Evolutionary conservation across 2,888 invertebrate species (phyloP).

Genomic region (Aelia acuminata): DNA sequence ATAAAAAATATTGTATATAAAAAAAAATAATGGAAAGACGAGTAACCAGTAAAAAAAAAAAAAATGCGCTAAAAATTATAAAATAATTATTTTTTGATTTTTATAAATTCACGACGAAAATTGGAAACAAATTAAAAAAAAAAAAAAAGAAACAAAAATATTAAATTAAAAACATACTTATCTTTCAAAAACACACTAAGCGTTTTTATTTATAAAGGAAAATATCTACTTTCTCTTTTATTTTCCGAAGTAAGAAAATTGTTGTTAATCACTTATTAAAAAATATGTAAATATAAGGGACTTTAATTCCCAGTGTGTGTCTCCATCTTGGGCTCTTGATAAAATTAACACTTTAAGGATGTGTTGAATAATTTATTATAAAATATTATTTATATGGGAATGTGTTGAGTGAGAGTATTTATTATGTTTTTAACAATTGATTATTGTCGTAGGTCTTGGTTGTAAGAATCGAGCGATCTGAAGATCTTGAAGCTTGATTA

Average conservation of each 20-base stretch:
- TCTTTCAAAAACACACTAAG: too few relatives aligned
- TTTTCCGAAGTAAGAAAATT: neutral
- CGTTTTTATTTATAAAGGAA: too few relatives aligned
- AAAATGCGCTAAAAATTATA: too few relatives aligned
- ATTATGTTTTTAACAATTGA: neutral
- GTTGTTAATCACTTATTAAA: neutral
- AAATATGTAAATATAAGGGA: neutral
- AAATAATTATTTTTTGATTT: too few relatives aligned
- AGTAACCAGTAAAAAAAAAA: too few relatives aligned
- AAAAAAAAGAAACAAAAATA: too few relatives aligned
- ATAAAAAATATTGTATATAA: too few relatives aligned
- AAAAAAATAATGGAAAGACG: too few relatives aligned
- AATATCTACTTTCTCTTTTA: too few relatives aligned
- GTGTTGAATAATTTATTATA: neutral
- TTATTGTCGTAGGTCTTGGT: neutral
- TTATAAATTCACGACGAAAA: too few relatives aligned
- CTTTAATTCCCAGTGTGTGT: conserved; percentile 14
- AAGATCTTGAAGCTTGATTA: neutral
- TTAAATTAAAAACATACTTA: too few relatives aligned
- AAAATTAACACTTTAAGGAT: neutral
- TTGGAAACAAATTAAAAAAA: too few relatives aligned
- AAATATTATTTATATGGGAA: neutral
- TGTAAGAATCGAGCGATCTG: neutral
- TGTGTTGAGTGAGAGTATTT: neutral
- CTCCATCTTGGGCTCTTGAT: neutral